Evolutionary conservation across 2,797 vertebrate species (phyloP).

Genomic region (Chiroxiphia lanceolata): DNA sequence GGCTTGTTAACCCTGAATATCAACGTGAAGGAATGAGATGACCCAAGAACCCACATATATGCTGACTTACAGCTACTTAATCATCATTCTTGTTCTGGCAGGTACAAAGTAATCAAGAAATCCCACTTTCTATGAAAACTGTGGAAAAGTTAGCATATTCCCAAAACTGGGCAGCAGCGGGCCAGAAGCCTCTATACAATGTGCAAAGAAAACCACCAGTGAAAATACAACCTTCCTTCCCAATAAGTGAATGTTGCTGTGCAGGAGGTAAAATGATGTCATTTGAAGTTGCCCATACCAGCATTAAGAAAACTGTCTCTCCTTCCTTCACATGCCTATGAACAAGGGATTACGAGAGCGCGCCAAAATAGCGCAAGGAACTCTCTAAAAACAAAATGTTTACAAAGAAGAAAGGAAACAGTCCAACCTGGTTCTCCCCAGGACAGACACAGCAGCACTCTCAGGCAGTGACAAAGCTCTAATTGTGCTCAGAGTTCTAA

Average conservation of each 20-base stretch:
- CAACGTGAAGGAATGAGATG: background rate
- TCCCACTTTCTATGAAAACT: background rate
- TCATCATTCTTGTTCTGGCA: background rate
- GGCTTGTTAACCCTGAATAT: background rate
- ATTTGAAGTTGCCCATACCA: background rate
- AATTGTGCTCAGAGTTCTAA: constrained; percentile 9
- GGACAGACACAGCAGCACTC: background rate
- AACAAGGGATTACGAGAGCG: background rate
- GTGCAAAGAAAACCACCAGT: background rate
- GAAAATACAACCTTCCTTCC: background rate
- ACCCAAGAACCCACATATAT: background rate
- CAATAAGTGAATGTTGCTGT: background rate
- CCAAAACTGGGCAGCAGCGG: background rate
- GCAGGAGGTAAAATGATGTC: background rate
- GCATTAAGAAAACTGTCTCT: background rate
- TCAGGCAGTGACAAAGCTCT: background rate
- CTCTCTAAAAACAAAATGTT: background rate
- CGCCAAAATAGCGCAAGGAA: background rate
- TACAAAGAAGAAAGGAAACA: background rate
- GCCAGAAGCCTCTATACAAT: background rate
- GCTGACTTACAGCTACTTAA: background rate
- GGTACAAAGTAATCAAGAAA: background rate
- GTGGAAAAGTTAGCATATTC: background rate
- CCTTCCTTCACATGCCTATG: background rate
- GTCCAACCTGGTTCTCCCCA: background rate